Evolutionary conservation across 1,140 invertebrate species (phyloP).

Genomic region (Oncopeltus fasciatus): DNA sequence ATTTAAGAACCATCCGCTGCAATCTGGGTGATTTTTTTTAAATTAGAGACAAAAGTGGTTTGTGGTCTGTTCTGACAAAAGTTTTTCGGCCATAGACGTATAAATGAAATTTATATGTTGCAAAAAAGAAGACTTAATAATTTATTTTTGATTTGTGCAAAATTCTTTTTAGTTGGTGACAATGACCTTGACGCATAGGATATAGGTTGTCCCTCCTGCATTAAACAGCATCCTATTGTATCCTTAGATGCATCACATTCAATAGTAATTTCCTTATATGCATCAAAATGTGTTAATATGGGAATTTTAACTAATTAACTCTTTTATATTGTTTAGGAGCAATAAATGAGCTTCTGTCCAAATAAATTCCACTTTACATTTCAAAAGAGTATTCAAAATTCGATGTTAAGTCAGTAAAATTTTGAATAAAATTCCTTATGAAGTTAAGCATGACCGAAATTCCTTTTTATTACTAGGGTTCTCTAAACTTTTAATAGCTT

Average conservation of each 20-base stretch:
- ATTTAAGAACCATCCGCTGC: no score
- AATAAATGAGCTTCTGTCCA: slow-evolving; percentile 24
- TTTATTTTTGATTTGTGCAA: slow-evolving; percentile 33
- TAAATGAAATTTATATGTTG: no score
- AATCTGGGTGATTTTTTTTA: no score
- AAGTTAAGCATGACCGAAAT: slow-evolving; percentile 25
- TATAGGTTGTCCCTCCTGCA: no score
- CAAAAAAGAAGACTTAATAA: slow-evolving; percentile 29
- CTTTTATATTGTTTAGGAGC: slow-evolving; percentile 22
- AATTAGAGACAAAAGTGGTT: not conserved
- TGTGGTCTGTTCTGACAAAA: not conserved
- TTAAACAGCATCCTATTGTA: no score
- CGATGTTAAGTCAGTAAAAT: slow-evolving; percentile 1
- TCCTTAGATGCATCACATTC: no score
- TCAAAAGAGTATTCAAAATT: slow-evolving; percentile 24
- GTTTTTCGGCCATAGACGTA: no score
- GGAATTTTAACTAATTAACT: no score
- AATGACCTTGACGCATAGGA: slow-evolving; percentile 24
- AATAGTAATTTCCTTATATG: no score
- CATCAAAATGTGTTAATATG: no score
- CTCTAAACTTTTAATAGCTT: no score
- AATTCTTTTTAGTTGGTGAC: slow-evolving; percentile 26
- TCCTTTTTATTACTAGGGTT: no score
- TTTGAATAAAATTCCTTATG: not conserved
- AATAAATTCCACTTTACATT: slow-evolving; percentile 22